Conservation (phyloP, 2,797 vertebrate genomes). For the Notoglanidium macrostoma region DNA sequence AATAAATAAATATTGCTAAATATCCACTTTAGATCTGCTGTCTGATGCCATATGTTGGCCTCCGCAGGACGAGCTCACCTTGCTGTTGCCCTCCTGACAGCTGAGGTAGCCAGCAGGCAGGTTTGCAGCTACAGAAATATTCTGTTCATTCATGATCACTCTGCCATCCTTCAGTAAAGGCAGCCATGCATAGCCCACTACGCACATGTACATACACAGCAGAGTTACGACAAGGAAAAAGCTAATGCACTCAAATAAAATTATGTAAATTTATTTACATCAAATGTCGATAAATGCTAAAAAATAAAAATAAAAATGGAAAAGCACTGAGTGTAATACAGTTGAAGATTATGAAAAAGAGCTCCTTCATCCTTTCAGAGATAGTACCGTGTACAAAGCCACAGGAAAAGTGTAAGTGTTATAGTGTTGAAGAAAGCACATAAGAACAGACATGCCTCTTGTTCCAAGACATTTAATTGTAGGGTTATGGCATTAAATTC, state of each 20-base stretch:
- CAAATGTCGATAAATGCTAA: neutral
- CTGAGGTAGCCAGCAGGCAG: conserved; percentile 88
- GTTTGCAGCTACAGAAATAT: conserved; percentile 84
- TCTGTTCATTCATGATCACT: conserved; percentile 88
- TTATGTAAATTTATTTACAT: neutral
- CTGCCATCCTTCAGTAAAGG: conserved; percentile 91
- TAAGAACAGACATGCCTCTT: neutral
- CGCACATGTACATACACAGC: neutral
- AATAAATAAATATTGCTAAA: neutral
- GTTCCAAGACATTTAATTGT: neutral
- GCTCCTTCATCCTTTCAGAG: neutral
- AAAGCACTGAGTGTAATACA: neutral
- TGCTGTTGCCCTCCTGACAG: conserved; percentile 81
- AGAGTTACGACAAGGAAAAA: neutral
- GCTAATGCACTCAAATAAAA: neutral
- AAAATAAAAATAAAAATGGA: too few relatives aligned
- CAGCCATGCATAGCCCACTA: conserved; percentile 95
- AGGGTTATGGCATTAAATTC: neutral
- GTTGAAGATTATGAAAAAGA: neutral
- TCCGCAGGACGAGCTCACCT: conserved; percentile 73
- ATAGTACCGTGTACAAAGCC: neutral
- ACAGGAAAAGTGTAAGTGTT: neutral
- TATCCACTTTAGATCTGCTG: neutral
- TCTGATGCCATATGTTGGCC: neutral
- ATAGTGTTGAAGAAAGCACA: neutral